Conservation (phyloP, 2,888 invertebrate genomes). For the Catocala fraxini region DNA sequence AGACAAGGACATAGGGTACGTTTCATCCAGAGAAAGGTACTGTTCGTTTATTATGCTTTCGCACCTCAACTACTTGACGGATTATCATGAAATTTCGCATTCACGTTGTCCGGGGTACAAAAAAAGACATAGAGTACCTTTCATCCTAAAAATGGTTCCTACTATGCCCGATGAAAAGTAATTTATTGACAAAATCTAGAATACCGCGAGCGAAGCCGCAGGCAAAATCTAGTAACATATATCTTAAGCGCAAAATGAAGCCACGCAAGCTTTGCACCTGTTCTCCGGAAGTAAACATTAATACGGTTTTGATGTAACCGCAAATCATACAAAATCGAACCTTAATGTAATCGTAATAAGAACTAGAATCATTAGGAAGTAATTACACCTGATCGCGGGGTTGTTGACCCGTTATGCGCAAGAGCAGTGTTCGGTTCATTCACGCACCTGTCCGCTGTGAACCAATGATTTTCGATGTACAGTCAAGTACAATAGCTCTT, state of each 20-base stretch:
- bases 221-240: too few species aligned
- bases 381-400: slow-evolving; percentile 43
- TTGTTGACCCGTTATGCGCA: slow-evolving; percentile 58
- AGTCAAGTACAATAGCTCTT: slow-evolving; percentile 39
- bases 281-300: slow-evolving; percentile 39
- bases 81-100: too few species aligned
- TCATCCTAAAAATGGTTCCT: too few species aligned
- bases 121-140: too few species aligned
- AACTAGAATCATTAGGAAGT: slow-evolving; percentile 24
- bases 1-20: too few species aligned
- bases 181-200: too few species aligned
- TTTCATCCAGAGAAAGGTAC: too few species aligned
- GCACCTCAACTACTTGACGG: too few species aligned
- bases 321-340: slow-evolving; percentile 32
- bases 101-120: too few species aligned
- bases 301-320: slow-evolving; percentile 45
- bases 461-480: slow-evolving; percentile 47
- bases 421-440: slow-evolving; percentile 59
- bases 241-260: slow-evolving; percentile 31
- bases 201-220: too few species aligned
- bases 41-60: too few species aligned
- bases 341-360: slow-evolving; percentile 29
- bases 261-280: slow-evolving; percentile 43
- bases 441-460: slow-evolving; percentile 52
- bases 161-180: too few species aligned